phyloP scores from a whole-genome alignment of 2,888 invertebrate genomes.

The Melieria omissa region DNA sequence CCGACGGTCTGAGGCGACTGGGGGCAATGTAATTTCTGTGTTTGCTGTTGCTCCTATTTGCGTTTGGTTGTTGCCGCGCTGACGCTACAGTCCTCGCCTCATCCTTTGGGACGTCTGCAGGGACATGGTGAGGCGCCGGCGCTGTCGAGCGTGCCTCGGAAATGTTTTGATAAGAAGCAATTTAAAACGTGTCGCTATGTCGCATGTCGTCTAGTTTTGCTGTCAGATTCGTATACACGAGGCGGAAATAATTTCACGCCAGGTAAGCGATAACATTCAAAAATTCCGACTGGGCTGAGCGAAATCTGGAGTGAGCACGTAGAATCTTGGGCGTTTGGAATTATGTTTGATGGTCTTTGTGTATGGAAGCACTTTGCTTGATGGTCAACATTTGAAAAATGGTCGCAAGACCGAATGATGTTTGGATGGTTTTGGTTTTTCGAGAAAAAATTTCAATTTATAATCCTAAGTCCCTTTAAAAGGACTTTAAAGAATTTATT shows the following conservation, averaged over 20 bases:
- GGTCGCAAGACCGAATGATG: too few relatives aligned
- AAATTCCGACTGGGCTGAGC: neutral
- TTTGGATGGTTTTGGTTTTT: too few relatives aligned
- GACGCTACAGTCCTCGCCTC: neutral
- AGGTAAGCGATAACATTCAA: neutral
- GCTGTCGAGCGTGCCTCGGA: slow-evolving; percentile 29
- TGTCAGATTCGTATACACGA: too few relatives aligned
- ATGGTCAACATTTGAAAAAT: too few relatives aligned
- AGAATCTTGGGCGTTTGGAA: too few relatives aligned
- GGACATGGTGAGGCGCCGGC: neutral
- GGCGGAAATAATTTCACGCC: neutral
- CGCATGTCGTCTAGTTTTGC: slow-evolving; percentile 3
- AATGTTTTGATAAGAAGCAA: slow-evolving; percentile 61
- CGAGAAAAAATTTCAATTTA: too few relatives aligned
- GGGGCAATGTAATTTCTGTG: neutral
- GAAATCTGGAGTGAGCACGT: neutral
- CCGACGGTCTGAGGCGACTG: neutral
- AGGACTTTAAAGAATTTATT: too few relatives aligned
- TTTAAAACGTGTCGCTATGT: slow-evolving; percentile 61
- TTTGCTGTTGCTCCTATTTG: neutral
- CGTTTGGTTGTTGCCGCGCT: neutral
- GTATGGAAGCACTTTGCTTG: slow-evolving; percentile 5
- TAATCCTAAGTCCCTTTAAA: too few relatives aligned
- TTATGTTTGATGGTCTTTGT: neutral
- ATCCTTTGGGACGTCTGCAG: neutral